Base-by-base conservation (phyloP, 2,797 vertebrate genomes). In the Tapera naevia region DNA sequence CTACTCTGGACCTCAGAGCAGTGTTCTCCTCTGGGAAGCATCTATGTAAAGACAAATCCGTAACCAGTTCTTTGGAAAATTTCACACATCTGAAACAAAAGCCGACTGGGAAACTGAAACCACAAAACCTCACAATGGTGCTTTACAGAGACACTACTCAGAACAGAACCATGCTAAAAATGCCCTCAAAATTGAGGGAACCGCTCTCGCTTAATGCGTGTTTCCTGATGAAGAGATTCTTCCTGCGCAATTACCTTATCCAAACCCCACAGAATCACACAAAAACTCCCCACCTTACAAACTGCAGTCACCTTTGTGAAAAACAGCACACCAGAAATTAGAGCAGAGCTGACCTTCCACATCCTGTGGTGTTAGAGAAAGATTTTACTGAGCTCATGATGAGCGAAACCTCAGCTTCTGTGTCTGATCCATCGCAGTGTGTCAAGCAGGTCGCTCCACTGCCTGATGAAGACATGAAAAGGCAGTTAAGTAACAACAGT, bases 401-500 rank as follows among this genome's bases (percentile, higher is more conserved):
- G 67, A 98, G 97, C 0, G 98, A 98, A 80, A 99, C 98, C 97
- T 99, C 99, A 3, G 98, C 98, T 94, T 97, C 98, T 5, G 99
- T 99, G 95, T 98, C 98, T 1, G 98, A 98, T 33, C 99, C 99
- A 4, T 99, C 99, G 13, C 98, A 99, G 65, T 99, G 99, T 16
- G 99, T 99, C 89, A 99, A 94, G 93, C 99, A 99, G 58, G 98
- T 98, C 4, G 98, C 99, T 95, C 99, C 99, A 17, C 98, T 99
- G 95, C 99, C 99, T 99, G 95, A 37, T 51, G 84, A 61, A n/a
- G 57, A 87, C 57, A 75, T 4, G 24, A 71, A 22, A 71, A 22
- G 60, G 84, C 23, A 35, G 71, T 51, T 5, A 56, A 27, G 54
- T n/a, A 78, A 27, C 0, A 8, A 27, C 41, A 9, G 1, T 8